Evolutionary conservation across 2,888 invertebrate genomes (phyloP).

Genomic region (Parnassius glacialis): DNA sequence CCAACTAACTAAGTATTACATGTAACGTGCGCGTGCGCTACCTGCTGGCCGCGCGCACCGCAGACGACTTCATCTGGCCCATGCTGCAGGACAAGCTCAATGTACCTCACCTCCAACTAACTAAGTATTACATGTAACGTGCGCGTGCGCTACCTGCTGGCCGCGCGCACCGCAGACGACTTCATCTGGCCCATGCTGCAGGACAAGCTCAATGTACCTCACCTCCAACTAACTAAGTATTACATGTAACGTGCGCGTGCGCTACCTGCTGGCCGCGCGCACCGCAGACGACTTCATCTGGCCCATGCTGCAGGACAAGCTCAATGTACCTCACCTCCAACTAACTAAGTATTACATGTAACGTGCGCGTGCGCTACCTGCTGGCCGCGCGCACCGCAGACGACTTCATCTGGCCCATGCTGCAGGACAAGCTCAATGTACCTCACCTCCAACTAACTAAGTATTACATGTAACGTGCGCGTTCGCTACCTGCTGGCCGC

Average conservation of each 20-base stretch:
- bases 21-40: too few relatives aligned
- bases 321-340: conserved; percentile 37
- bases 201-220: conserved; percentile 29
- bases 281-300: conserved; percentile 97
- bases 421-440: conserved; percentile 84
- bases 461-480: too few relatives aligned
- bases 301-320: conserved; percentile 90
- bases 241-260: conserved; percentile 82
- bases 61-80: background rate
- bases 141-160: background rate
- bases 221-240: too few relatives aligned
- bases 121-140: too few relatives aligned
- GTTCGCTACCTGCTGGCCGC: too few relatives aligned
- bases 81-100: conserved; percentile 75
- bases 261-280: conserved; percentile 91
- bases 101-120: too few relatives aligned
- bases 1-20: too few relatives aligned
- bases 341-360: too few relatives aligned
- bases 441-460: conserved; percentile 36
- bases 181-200: conserved; percentile 73
- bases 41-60: background rate
- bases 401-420: conserved; percentile 94
- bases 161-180: background rate
- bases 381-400: conserved; percentile 94
- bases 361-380: conserved; percentile 90